Percentiles rank a stretch among this genome's conserved stretches.
phyloP scores from a whole-genome alignment of 1,140 invertebrate species.

The Atopsyche davidsoni region DNA sequence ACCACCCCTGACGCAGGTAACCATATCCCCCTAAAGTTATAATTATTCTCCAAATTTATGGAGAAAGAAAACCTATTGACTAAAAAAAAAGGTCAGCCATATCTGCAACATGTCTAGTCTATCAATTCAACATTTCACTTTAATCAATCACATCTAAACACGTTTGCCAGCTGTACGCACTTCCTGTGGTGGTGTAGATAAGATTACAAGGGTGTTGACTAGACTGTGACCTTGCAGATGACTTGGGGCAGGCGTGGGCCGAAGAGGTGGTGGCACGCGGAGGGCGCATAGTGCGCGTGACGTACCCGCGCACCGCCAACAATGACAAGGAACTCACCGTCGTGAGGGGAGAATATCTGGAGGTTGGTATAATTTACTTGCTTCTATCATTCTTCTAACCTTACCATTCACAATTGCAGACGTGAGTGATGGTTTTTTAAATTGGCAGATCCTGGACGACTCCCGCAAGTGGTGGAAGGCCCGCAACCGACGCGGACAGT shows the following conservation, averaged over 20 bases:
- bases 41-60: no score
- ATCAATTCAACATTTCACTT: no score
- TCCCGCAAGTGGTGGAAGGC: constrained; percentile 98
- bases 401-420: neutral
- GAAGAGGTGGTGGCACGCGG: constrained; percentile 69
- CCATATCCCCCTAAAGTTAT: no score
- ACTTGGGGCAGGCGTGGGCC: constrained; percentile 58
- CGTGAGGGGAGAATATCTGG: constrained; percentile 88
- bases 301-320: constrained; percentile 92
- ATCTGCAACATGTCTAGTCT: no score
- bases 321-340: constrained; percentile 98
- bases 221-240: constrained; percentile 37
- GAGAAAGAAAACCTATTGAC: no score
- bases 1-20: constrained; percentile 17
- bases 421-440: constrained; percentile 7
- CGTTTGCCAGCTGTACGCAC: no score
- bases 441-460: constrained; percentile 80
- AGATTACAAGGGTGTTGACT: no score
- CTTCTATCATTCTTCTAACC: no score
- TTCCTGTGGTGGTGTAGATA: no score
- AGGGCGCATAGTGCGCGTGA: constrained; percentile 85
- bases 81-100: no score
- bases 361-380: constrained; percentile 52
- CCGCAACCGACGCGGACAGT: constrained; percentile 77
- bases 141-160: no score